Evolutionary conservation across 2,113 vertebrate species (phyloP).

Genomic region (Microtus oregoni): DNA sequence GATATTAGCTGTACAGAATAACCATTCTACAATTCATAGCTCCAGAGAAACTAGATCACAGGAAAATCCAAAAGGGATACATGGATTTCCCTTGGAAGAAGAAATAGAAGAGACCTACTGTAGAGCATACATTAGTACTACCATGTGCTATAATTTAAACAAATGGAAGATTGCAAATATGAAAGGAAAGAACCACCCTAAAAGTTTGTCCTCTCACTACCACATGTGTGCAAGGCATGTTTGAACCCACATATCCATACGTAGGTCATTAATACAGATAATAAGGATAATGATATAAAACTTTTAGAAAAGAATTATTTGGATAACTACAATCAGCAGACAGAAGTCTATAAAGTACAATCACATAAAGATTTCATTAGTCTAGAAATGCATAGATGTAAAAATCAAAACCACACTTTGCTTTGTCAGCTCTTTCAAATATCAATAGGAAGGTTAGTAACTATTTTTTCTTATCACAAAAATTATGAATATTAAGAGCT

Average conservation of each 20-base stretch:
- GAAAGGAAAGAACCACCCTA: neutral
- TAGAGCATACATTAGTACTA: neutral
- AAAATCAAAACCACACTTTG: neutral
- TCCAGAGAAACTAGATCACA: neutral
- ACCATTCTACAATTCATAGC: neutral
- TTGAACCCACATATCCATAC: neutral
- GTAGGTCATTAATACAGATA: neutral
- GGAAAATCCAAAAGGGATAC: neutral
- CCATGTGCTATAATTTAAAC: neutral
- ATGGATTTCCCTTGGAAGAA: neutral
- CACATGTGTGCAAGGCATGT: neutral
- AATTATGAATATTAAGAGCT: conserved; percentile 54
- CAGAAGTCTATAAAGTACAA: neutral
- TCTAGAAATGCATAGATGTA: neutral
- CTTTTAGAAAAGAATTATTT: neutral
- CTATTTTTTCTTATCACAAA: conserved; percentile 57
- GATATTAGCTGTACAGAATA: neutral
- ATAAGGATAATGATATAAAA: neutral
- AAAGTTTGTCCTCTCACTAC: neutral
- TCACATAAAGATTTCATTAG: neutral
- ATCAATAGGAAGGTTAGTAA: neutral
- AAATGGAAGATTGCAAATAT: neutral
- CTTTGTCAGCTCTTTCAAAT: conserved; percentile 39
- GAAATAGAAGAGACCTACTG: neutral
- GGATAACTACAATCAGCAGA: neutral